Conservation (phyloP, 2,113 vertebrate species). For the Etheostoma cragini region DNA sequence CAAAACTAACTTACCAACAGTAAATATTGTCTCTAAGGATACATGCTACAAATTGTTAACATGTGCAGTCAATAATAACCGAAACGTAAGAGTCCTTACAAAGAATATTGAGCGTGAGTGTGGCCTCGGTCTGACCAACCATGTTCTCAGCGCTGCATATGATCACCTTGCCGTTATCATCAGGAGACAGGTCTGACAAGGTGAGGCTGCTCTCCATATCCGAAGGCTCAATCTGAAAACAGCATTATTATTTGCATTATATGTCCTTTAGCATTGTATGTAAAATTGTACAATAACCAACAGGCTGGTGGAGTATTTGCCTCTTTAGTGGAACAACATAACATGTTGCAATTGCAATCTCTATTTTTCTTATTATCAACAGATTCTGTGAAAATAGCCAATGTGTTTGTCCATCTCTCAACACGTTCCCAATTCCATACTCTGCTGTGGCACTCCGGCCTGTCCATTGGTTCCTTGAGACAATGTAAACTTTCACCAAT, state of each 20-base stretch:
- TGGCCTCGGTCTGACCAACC: slow-evolving; percentile 92
- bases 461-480: background rate
- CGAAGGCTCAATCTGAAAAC: slow-evolving; percentile 83
- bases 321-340: background rate
- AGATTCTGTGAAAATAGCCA: background rate
- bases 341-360: background rate
- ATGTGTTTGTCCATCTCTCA: background rate
- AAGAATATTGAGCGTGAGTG: slow-evolving; percentile 92
- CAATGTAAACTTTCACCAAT: background rate
- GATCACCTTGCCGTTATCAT: slow-evolving; percentile 91
- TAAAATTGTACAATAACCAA: background rate
- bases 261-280: background rate
- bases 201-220: slow-evolving; percentile 87
- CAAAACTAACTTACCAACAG: slow-evolving; percentile 16
- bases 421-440: background rate
- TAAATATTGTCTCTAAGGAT: slow-evolving; percentile 31
- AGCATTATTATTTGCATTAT: background rate
- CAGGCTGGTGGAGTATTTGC: background rate
- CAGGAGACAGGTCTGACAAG: slow-evolving; percentile 90
- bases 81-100: slow-evolving; percentile 86
- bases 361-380: background rate
- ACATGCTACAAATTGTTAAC: slow-evolving; percentile 8
- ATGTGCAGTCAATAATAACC: slow-evolving; percentile 8
- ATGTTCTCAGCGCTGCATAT: slow-evolving; percentile 94
- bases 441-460: background rate